Conservation (phyloP, 2,888 invertebrate genomes). For the Diabrotica balteata region DNA sequence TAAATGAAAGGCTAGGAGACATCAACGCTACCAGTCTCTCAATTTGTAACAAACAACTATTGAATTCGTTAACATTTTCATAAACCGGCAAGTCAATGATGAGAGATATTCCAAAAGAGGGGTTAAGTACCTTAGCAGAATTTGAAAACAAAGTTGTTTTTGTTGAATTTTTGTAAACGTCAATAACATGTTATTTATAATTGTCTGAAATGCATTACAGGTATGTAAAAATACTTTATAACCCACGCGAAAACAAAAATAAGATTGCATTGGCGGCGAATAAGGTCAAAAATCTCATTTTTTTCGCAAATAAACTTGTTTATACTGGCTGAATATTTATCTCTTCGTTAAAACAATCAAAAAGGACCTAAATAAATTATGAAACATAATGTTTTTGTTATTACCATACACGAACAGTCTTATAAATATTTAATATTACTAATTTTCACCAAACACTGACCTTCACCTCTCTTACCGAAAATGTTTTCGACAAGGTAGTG, state of each 20-base stretch:
- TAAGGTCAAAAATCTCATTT: conserved; percentile 20
- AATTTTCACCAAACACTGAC: conserved; percentile 9
- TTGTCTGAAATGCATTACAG: conserved; percentile 35
- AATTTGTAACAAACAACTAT: neutral
- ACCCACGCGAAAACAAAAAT: conserved; percentile 32
- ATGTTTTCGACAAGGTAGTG: conserved; percentile 2
- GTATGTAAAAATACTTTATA: conserved; percentile 32
- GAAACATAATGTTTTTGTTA: neutral
- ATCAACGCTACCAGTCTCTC: too few species aligned
- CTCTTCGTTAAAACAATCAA: conserved; percentile 4
- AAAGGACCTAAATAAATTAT: conserved; percentile 12
- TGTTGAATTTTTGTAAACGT: conserved; percentile 34
- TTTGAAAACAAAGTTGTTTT: conserved; percentile 35
- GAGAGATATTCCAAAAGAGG: conserved; percentile 19
- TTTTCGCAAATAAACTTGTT: conserved; percentile 21
- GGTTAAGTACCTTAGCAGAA: conserved; percentile 33
- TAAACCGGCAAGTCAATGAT: conserved; percentile 20
- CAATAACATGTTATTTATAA: conserved; percentile 36
- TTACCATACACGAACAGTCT: neutral
- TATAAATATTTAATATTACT: conserved; percentile 7
- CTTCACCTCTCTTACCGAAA: conserved; percentile 14
- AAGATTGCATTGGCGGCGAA: conserved; percentile 30
- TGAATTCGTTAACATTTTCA: neutral
- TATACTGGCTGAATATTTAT: conserved; percentile 15
- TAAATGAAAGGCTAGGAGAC: too few species aligned